Evolutionary conservation across 2,797 vertebrate species (phyloP).

Genomic region (Sciurus carolinensis): DNA sequence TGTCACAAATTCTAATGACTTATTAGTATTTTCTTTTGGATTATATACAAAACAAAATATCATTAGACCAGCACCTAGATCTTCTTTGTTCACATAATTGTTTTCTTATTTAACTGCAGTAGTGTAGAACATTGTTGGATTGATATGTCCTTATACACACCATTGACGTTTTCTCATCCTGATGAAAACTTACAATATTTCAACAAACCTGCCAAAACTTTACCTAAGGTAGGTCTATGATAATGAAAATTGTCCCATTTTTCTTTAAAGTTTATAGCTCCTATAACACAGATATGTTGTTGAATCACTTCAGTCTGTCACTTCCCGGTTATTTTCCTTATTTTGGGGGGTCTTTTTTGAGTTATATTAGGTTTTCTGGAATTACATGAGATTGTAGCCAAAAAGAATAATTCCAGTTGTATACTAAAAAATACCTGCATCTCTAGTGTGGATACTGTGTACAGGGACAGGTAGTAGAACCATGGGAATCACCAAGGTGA

Average conservation of each 20-base stretch:
- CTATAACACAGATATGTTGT: not conserved
- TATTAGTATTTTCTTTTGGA: too few species aligned
- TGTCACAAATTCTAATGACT: too few species aligned
- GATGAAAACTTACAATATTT: not conserved
- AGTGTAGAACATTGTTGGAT: too few species aligned
- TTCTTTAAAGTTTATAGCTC: not conserved
- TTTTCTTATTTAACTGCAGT: too few species aligned
- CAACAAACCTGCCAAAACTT: constrained; percentile 92
- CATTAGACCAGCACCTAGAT: too few species aligned
- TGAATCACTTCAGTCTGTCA: not conserved
- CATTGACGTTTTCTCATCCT: too few species aligned
- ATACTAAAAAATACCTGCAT: not conserved
- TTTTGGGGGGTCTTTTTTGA: not conserved
- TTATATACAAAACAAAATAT: too few species aligned
- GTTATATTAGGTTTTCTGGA: not conserved
- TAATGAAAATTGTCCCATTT: not conserved
- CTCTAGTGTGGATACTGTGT: not conserved
- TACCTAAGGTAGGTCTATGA: constrained; percentile 91
- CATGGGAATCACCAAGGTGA: not conserved
- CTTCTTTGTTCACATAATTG: too few species aligned
- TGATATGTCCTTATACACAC: too few species aligned
- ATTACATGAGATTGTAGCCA: not conserved
- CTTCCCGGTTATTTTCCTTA: not conserved
- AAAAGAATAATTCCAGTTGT: not conserved
- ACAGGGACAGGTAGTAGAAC: not conserved